phyloP scores from a whole-genome alignment of 2,113 vertebrate species.

The Rhabdomys dilectus region DNA sequence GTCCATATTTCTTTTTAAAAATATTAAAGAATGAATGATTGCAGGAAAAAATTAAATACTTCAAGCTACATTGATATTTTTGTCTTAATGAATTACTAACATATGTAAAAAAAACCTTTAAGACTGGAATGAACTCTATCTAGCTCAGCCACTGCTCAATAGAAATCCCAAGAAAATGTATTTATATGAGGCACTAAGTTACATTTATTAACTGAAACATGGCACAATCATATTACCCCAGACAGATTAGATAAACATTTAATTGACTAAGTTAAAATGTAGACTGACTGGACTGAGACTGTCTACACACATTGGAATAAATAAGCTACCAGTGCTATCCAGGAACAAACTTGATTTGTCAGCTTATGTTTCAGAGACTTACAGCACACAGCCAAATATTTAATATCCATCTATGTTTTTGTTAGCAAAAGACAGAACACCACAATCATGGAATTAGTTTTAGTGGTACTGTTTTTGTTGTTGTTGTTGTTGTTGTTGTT shows the following conservation, averaged over 20 bases:
- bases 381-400: background rate
- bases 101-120: background rate
- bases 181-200: background rate
- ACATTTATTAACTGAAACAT: slow-evolving; percentile 2
- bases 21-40: background rate
- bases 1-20: background rate
- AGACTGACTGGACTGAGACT: background rate
- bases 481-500: too few relatives aligned
- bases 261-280: background rate
- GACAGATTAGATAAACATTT: background rate
- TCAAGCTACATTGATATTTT: background rate
- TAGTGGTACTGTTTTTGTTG: too few relatives aligned
- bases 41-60: background rate
- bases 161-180: background rate
- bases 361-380: background rate
- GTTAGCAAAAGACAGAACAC: background rate
- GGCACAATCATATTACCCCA: background rate
- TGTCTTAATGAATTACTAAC: background rate
- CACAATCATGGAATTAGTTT: background rate
- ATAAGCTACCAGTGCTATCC: background rate
- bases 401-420: background rate
- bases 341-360: background rate
- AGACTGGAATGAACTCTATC: background rate
- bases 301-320: background rate
- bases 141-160: background rate